These are phyloP conservation scores for Caenorhabditis remanei DNA, from an alignment of 1,140 invertebrate species.

Conservation along the genomic window DNA sequence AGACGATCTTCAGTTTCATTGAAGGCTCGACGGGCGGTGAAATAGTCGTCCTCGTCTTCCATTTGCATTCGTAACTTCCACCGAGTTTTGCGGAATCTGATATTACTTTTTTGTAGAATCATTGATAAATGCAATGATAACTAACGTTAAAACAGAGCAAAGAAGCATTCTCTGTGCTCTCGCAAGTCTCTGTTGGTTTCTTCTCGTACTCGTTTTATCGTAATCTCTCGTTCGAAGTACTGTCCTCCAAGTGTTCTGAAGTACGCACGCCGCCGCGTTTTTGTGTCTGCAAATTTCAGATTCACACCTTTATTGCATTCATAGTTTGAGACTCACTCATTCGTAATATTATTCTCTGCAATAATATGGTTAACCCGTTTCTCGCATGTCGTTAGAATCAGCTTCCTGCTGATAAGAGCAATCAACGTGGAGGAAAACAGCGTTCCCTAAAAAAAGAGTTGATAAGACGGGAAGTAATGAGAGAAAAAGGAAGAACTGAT, in stretches of 20 bases:
- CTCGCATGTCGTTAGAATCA: slow-evolving; percentile 70
- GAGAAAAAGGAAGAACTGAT: slow-evolving; percentile 19
- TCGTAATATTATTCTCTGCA: slow-evolving; percentile 71
- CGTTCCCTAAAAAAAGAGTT: slow-evolving; percentile 68
- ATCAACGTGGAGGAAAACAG: slow-evolving; percentile 74
- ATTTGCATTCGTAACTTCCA: slow-evolving; percentile 71
- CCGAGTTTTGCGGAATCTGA: slow-evolving; percentile 70
- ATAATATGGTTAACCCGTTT: slow-evolving; percentile 73
- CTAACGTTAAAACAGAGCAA: slow-evolving; percentile 67
- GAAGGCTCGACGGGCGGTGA: slow-evolving; percentile 60
- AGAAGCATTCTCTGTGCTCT: slow-evolving; percentile 70
- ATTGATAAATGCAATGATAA: background rate
- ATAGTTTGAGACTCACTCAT: slow-evolving; percentile 60
- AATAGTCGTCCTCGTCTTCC: slow-evolving; percentile 72
- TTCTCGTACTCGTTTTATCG: slow-evolving; percentile 63
- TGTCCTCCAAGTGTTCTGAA: slow-evolving; percentile 74
- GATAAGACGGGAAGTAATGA: background rate
- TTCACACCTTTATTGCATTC: slow-evolving; percentile 2
- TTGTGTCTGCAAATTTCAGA: slow-evolving; percentile 68
- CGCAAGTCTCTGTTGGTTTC: slow-evolving; percentile 65
- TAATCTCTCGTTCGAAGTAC: slow-evolving; percentile 66
- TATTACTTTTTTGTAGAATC: slow-evolving; percentile 17
- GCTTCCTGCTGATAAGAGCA: slow-evolving; percentile 70
- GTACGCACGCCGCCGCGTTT: slow-evolving; percentile 72
- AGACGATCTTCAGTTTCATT: slow-evolving; percentile 63